These are phyloP conservation scores for Eurypyga helias DNA, from an alignment of 2,113 vertebrate species.

Conservation along the genomic window DNA sequence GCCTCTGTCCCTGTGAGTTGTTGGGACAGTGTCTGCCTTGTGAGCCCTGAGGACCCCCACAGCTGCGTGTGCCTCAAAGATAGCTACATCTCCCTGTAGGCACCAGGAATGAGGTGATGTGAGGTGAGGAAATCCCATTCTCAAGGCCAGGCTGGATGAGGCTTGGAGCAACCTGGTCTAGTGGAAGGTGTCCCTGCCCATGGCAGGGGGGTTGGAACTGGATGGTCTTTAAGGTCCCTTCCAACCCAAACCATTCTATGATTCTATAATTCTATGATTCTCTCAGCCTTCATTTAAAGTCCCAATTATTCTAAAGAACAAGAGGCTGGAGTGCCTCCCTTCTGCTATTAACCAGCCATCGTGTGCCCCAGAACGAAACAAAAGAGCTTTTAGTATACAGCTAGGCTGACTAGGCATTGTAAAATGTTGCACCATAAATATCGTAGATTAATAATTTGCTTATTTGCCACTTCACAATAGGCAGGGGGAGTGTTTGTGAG, in stretches of 20 bases:
- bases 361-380: neutral
- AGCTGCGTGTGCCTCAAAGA: no score
- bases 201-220: no score
- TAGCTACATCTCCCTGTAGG: neutral
- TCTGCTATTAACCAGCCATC: neutral
- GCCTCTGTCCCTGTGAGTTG: neutral
- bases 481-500: neutral
- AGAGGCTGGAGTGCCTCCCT: neutral
- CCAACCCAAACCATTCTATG: no score
- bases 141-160: no score
- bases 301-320: neutral
- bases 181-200: no score
- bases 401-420: neutral
- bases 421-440: slow-evolving; percentile 16
- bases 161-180: no score
- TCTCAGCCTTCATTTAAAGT: neutral
- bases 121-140: neutral
- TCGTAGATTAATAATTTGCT: slow-evolving; percentile 39
- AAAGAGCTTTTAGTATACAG: neutral
- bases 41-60: no score
- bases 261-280: no score
- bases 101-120: neutral
- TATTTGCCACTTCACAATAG: neutral
- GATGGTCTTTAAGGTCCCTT: no score
- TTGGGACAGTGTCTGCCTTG: neutral